Percentiles rank a stretch among this genome's conserved stretches.
Evolutionary conservation across 1,140 invertebrate genomes (phyloP).

Genomic region (Gonatopus flavifemur): DNA sequence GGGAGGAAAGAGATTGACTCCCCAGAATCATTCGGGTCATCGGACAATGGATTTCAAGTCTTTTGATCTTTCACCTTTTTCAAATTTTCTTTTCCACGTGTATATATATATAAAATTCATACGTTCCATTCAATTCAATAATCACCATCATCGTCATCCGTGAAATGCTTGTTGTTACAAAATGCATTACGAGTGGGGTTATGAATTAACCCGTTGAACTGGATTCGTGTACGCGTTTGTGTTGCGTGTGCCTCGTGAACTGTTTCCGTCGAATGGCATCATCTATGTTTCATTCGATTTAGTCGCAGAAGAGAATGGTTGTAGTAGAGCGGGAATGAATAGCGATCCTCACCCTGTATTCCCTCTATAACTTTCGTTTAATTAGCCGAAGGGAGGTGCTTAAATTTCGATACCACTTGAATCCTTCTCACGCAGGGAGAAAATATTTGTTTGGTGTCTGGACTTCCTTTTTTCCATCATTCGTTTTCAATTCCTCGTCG

Average conservation of each 20-base stretch:
- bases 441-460: too few species aligned
- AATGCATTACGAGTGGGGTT: conserved; percentile 31
- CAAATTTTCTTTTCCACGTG: neutral
- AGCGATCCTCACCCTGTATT: too few species aligned
- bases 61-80: conserved; percentile 9
- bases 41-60: conserved; percentile 11
- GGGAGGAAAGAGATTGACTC: conserved; percentile 22
- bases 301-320: conserved; percentile 38
- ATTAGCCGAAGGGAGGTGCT: too few species aligned
- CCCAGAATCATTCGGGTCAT: conserved; percentile 24
- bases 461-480: conserved; percentile 4
- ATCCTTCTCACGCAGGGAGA: too few species aligned
- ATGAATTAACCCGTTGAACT: conserved; percentile 41
- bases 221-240: conserved; percentile 3
- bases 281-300: conserved; percentile 51
- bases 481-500: conserved; percentile 23
- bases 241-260: conserved; percentile 5
- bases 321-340: too few species aligned
- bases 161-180: too few species aligned
- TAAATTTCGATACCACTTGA: too few species aligned
- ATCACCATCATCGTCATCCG: too few species aligned
- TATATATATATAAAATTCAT: too few species aligned
- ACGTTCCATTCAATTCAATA: too few species aligned
- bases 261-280: conserved; percentile 40
- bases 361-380: too few species aligned